Conservation (phyloP, 2,113 vertebrate genomes). For the Megaptera novaeangliae region DNA sequence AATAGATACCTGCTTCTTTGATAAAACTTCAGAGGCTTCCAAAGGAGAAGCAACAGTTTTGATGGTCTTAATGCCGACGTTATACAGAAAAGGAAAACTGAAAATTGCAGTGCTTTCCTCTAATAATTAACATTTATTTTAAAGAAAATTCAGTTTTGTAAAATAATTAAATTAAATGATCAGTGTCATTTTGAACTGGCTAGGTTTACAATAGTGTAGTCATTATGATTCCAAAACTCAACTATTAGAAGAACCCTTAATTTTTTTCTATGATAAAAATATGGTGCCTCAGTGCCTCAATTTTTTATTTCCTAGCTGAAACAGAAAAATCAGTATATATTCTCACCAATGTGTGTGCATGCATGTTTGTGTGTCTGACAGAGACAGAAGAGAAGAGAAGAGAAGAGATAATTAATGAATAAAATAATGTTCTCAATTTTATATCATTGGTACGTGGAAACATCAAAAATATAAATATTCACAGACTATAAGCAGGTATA, state of each 20-base stretch:
- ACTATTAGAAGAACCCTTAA: background rate
- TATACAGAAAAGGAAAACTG: background rate
- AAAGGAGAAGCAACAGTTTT: background rate
- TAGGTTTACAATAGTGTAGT: background rate
- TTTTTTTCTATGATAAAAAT: background rate
- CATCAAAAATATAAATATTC: constrained; percentile 64
- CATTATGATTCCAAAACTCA: background rate
- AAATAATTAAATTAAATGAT: background rate
- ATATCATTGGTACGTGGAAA: background rate
- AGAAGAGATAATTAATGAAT: constrained; percentile 25
- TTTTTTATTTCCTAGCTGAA: background rate
- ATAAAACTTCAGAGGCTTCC: constrained; percentile 37
- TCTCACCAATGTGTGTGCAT: background rate
- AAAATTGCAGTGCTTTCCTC: background rate
- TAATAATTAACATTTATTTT: background rate
- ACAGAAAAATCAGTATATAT: background rate
- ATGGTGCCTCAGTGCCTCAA: background rate
- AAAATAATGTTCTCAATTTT: constrained; percentile 56
- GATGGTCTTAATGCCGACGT: background rate
- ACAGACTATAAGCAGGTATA: constrained; percentile 70
- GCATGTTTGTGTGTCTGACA: background rate
- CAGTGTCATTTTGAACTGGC: background rate
- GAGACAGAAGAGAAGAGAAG: background rate
- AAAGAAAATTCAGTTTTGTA: background rate
- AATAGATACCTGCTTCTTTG: background rate